Evolutionary conservation across 2,888 invertebrate species (phyloP).

Genomic region (Choristoneura rosaceana): DNA sequence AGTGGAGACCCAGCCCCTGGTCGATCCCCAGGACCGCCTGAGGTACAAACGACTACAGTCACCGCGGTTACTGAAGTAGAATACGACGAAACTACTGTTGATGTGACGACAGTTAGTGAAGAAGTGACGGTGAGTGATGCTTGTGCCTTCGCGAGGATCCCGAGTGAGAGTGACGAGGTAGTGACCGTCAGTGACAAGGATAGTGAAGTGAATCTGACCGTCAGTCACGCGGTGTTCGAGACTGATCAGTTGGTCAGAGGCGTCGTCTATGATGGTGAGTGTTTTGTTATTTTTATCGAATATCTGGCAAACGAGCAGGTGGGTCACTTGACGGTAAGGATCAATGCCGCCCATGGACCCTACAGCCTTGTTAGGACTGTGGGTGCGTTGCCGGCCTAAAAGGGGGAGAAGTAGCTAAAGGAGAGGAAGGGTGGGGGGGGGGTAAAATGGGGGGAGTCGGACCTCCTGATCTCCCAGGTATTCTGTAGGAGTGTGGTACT

Average conservation of each 20-base stretch:
- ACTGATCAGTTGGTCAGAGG: constrained; percentile 81
- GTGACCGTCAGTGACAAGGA: constrained; percentile 72
- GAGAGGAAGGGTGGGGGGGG: no score
- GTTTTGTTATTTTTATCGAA: background rate
- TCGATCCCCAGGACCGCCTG: constrained; percentile 87
- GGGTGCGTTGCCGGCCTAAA: no score
- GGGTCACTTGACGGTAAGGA: no score
- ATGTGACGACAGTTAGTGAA: constrained; percentile 60
- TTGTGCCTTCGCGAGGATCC: constrained; percentile 75
- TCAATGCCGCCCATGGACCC: no score
- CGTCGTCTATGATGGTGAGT: constrained; percentile 85
- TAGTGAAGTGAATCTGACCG: constrained; percentile 80
- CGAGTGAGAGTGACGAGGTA: constrained; percentile 76
- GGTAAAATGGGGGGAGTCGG: no score
- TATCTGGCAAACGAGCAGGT: no score
- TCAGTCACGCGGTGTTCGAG: constrained; percentile 82
- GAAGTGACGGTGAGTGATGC: constrained; percentile 63
- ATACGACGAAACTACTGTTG: constrained; percentile 61
- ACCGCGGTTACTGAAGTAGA: constrained; percentile 40
- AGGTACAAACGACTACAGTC: constrained; percentile 14
- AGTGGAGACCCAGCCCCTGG: constrained; percentile 88
- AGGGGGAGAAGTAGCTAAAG: no score
- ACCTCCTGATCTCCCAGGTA: no score
- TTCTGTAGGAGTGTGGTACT: no score
- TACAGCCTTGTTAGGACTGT: no score